phyloP scores from a whole-genome alignment of 2,113 vertebrate genomes.

The Uria aalge region DNA sequence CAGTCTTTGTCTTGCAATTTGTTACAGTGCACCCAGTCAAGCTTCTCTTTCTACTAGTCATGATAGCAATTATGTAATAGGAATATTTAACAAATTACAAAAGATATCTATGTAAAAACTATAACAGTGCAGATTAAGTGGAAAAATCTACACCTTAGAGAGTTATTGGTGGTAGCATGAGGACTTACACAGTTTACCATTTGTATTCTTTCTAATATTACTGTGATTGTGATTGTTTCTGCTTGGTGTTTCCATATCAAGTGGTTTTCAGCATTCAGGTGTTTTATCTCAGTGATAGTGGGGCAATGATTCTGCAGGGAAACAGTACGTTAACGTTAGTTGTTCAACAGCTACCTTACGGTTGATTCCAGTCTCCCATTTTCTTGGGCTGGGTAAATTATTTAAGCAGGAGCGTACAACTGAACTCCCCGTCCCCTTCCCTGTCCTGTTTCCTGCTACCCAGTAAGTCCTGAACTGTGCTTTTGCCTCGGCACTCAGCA shows the following conservation, averaged over 20 bases:
- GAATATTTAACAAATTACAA: background rate
- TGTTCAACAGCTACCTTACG: background rate
- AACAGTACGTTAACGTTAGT: background rate
- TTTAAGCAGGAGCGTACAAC: background rate
- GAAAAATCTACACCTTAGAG: background rate
- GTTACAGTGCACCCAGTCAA: background rate
- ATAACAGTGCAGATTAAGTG: background rate
- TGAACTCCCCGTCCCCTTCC: background rate
- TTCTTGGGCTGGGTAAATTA: background rate
- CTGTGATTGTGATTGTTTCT: background rate
- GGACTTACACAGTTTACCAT: background rate
- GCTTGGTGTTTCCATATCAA: background rate
- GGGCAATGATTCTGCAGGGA: background rate
- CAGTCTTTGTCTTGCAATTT: accelerated
- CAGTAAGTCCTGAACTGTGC: accelerated
- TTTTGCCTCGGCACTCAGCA: background rate
- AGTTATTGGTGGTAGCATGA: background rate
- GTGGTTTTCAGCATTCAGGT: background rate
- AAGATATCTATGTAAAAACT: background rate
- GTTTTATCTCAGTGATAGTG: background rate
- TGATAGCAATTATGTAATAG: background rate
- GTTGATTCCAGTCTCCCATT: background rate
- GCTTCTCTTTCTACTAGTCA: background rate
- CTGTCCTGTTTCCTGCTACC: background rate
- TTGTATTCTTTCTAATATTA: background rate